Percentiles rank a stretch among this genome's conserved stretches.
Evolutionary conservation across 1,140 invertebrate genomes (phyloP).

Genomic region (Holotrichia oblita): DNA sequence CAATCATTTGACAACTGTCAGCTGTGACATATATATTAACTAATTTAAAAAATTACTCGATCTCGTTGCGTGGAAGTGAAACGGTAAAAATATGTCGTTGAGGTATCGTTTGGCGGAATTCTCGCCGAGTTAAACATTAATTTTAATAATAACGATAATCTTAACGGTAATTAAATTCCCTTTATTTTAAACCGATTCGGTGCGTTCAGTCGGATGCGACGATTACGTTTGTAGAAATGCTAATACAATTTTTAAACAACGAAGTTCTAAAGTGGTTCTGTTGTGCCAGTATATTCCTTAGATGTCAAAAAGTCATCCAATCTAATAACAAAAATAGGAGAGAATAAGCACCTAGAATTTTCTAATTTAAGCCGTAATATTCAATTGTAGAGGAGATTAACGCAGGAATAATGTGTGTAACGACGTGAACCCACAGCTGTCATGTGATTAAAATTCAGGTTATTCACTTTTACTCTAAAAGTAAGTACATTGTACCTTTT

Average conservation of each 20-base stretch:
- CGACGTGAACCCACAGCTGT: constrained; percentile 6
- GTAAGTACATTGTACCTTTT: neutral
- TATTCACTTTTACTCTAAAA: neutral
- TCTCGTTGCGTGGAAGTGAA: neutral
- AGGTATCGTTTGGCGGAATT: neutral
- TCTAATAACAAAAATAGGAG: constrained; percentile 44
- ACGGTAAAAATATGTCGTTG: neutral
- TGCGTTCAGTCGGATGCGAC: too few species aligned
- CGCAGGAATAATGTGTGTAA: neutral
- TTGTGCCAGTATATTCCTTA: neutral
- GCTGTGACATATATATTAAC: constrained; percentile 29
- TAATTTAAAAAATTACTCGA: constrained; percentile 4
- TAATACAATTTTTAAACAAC: constrained; percentile 39
- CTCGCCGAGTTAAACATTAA: too few species aligned
- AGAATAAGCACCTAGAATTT: constrained; percentile 44
- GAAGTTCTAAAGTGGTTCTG: constrained; percentile 8
- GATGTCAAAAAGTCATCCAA: constrained; percentile 43
- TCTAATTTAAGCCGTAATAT: constrained; percentile 37
- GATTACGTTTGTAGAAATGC: constrained; percentile 25
- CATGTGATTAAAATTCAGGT: constrained; percentile 36
- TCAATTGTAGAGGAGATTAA: neutral
- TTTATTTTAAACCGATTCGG: too few species aligned
- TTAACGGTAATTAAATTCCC: too few species aligned
- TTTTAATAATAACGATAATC: neutral
- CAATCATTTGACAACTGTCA: constrained; percentile 9